phyloP scores from a whole-genome alignment of 2,888 invertebrate species.

The Norana najaformis region DNA sequence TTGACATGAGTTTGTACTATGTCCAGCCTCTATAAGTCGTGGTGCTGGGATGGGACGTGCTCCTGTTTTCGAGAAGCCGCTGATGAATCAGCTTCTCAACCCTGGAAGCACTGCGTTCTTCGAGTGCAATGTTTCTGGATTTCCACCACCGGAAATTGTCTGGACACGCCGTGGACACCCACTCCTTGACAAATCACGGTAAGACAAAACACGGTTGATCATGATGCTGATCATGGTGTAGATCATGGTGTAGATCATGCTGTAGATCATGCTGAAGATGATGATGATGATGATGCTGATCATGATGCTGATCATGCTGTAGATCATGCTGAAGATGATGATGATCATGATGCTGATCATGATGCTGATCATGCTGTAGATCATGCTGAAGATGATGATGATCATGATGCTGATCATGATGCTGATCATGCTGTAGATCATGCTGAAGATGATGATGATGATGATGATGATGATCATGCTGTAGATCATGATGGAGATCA shows the following conservation, averaged over 20 bases:
- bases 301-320: not conserved
- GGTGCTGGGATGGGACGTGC: not conserved
- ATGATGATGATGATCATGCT: too few relatives aligned
- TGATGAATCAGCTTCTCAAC: slow-evolving; percentile 55
- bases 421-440: too few relatives aligned
- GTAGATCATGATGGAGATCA: not conserved
- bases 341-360: too few relatives aligned
- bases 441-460: too few relatives aligned
- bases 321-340: too few relatives aligned
- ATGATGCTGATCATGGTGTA: not conserved
- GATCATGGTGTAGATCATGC: not conserved
- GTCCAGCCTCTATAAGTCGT: not conserved
- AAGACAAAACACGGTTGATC: slow-evolving; percentile 8
- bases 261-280: not conserved
- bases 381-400: not conserved
- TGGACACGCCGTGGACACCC: slow-evolving; percentile 57
- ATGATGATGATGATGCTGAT: not conserved
- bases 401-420: not conserved
- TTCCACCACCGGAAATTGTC: slow-evolving; percentile 59
- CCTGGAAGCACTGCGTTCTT: slow-evolving; percentile 61
- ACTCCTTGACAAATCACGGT: slow-evolving; percentile 57
- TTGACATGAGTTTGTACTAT: not conserved
- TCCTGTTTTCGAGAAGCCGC: slow-evolving; percentile 44
- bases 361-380: too few relatives aligned
- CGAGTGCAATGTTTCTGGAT: slow-evolving; percentile 57